Percentiles rank a stretch among this genome's conserved stretches.
phyloP scores from a whole-genome alignment of 2,888 invertebrate genomes.

The Chymomyza amoena region DNA sequence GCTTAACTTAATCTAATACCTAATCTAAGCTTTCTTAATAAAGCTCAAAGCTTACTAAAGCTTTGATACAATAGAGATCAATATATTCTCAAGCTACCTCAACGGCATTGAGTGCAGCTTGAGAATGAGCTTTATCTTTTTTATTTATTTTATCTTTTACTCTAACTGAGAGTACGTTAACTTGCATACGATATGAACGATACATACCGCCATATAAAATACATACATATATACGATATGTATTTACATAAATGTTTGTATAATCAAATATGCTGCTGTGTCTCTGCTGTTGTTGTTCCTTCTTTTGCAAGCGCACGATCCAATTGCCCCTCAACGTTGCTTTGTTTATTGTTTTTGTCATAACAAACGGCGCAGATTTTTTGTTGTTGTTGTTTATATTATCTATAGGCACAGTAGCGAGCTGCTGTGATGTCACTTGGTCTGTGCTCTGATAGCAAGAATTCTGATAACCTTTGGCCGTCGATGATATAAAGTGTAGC shows the following conservation, averaged over 20 bases:
- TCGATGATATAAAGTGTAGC: background rate
- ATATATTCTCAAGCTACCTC: too few relatives aligned
- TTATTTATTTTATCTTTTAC: too few relatives aligned
- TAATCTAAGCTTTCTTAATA: too few relatives aligned
- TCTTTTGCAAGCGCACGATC: conserved; percentile 18
- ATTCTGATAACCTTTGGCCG: conserved; percentile 4
- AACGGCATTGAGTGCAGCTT: too few relatives aligned
- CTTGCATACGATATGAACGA: conserved; percentile 1
- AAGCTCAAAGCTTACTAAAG: too few relatives aligned
- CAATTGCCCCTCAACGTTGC: background rate
- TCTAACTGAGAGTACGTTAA: too few relatives aligned
- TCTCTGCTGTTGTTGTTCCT: conserved; percentile 24
- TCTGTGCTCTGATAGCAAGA: background rate
- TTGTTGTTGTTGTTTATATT: background rate
- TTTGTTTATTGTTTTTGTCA: conserved; percentile 1
- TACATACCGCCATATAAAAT: background rate
- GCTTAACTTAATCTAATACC: too few relatives aligned
- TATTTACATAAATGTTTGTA: background rate
- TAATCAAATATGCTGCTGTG: background rate
- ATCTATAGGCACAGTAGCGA: background rate
- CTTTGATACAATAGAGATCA: too few relatives aligned
- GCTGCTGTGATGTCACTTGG: background rate
- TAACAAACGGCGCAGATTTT: background rate
- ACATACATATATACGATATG: conserved; percentile 6
- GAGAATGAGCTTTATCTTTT: too few relatives aligned